A percentile compares a stretch with the other conserved stretches of the same genome.
Conservation (phyloP, 2,797 vertebrate species). For the Galaxias olidus region DNA sequence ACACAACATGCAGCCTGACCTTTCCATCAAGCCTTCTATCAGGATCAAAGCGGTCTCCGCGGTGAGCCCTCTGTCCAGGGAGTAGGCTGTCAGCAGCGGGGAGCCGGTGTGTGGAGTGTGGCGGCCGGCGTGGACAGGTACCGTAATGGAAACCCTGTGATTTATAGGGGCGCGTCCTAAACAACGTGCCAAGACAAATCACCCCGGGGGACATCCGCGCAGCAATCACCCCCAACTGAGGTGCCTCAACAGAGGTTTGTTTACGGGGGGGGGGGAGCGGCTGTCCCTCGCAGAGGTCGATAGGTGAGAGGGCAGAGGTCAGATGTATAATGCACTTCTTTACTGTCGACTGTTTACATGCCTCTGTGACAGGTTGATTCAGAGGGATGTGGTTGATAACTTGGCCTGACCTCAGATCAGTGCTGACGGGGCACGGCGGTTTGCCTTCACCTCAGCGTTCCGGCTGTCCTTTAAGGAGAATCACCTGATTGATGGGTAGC, state of each 20-base stretch:
- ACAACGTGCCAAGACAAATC: conserved; percentile 28
- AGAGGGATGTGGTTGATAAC: conserved; percentile 71
- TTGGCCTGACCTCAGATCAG: conserved; percentile 65
- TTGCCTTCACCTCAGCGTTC: neutral
- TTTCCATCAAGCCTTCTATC: conserved; percentile 45
- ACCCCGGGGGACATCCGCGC: conserved; percentile 10
- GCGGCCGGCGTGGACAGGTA: conserved; percentile 31
- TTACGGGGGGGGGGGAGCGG: conserved; percentile 9
- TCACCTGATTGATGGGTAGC: too few species aligned
- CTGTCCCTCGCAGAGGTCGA: conserved; percentile 50
- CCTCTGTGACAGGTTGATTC: conserved; percentile 53
- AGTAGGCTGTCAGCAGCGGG: conserved; percentile 30
- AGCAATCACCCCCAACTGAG: neutral
- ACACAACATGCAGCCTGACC: conserved; percentile 39
- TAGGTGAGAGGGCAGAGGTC: conserved; percentile 53
- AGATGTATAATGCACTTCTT: conserved; percentile 54
- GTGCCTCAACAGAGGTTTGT: neutral
- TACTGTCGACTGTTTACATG: conserved; percentile 58
- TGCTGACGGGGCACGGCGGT: conserved; percentile 38
- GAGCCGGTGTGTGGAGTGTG: neutral
- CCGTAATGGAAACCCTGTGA: conserved; percentile 42
- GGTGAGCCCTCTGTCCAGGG: conserved; percentile 33
- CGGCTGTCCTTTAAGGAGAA: neutral
- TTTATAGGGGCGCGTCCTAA: conserved; percentile 37
- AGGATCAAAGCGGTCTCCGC: conserved; percentile 47